Conservation (phyloP, 2,113 vertebrate genomes). For the Pseudorectes ferrugineus region DNA sequence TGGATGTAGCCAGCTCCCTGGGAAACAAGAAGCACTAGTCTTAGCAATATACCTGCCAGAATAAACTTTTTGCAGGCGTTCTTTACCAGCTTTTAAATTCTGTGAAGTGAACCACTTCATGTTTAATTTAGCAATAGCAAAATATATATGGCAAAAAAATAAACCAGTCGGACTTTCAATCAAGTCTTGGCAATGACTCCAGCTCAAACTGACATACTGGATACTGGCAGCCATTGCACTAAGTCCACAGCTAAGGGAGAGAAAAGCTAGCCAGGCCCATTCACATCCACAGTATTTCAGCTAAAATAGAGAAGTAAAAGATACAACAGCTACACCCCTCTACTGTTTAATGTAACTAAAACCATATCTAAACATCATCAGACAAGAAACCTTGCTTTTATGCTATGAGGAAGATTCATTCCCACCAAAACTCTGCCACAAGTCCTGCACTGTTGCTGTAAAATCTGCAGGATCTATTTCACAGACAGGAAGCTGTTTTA, state of each 20-base stretch:
- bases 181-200: not conserved
- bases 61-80: not conserved
- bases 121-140: not conserved
- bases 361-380: not conserved
- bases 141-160: not conserved
- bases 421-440: not conserved
- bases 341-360: not conserved
- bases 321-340: not conserved
- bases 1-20: not conserved
- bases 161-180: not conserved
- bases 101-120: not conserved
- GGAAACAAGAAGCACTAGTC: not conserved
- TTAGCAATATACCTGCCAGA: not conserved
- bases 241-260: rapidly evolving
- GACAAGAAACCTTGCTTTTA: not conserved
- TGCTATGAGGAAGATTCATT: not conserved
- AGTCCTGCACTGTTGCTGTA: not conserved
- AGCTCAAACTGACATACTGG: not conserved
- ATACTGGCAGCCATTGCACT: not conserved
- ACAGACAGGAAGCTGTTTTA: not conserved
- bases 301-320: not conserved
- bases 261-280: not conserved
- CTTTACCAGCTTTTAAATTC: not conserved
- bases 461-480: not conserved
- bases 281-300: not conserved